A percentile compares a stretch with the other conserved stretches of the same genome.
These are phyloP conservation scores for Aporrectodea caliginosa DNA, from an alignment of 1,140 invertebrate genomes.

Conservation along the genomic window DNA sequence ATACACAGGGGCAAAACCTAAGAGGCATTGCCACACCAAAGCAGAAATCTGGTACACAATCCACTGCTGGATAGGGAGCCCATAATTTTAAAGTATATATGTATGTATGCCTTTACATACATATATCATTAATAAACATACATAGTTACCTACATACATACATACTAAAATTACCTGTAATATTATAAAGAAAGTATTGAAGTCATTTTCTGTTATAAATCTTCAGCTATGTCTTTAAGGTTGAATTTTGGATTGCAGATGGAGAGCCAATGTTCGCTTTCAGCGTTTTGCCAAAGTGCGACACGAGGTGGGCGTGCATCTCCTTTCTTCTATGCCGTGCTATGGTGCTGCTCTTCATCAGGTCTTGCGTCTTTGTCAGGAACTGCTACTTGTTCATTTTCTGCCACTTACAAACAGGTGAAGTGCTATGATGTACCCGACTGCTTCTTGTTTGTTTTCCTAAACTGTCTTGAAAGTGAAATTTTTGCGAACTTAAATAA, in stretches of 20 bases:
- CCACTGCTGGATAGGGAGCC: no score
- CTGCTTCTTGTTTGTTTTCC: background rate
- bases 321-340: conserved; percentile 43
- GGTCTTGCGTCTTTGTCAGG: conserved; percentile 47
- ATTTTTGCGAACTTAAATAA: background rate
- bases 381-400: conserved; percentile 49
- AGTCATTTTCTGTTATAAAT: no score
- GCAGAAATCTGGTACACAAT: no score
- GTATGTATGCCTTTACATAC: no score
- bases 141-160: no score
- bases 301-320: conserved; percentile 33
- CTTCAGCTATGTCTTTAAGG: no score
- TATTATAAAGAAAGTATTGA: no score
- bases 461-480: background rate
- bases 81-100: no score
- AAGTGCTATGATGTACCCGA: background rate
- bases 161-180: no score
- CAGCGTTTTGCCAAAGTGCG: conserved; percentile 41
- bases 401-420: conserved; percentile 45
- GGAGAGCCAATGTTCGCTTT: conserved; percentile 43
- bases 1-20: no score
- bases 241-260: conserved; percentile 41
- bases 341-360: conserved; percentile 50
- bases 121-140: no score
- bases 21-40: no score